These are phyloP conservation scores for Drosophila ogumai DNA, from an alignment of 1,140 invertebrate species.

Conservation along the genomic window DNA sequence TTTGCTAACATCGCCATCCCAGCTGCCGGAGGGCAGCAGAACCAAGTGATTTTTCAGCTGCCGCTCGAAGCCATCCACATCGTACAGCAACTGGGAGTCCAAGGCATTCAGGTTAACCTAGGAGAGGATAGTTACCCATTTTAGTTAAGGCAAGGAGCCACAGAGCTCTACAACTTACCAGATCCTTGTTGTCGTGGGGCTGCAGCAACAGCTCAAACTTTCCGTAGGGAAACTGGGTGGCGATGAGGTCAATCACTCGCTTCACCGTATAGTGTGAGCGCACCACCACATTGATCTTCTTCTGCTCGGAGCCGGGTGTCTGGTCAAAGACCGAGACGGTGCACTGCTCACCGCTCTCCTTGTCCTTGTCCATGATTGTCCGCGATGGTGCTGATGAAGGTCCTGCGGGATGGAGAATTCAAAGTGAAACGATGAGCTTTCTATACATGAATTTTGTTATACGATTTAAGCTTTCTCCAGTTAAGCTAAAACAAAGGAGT, in stretches of 20 bases:
- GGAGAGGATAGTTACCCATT: not conserved
- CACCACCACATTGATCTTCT: constrained; percentile 85
- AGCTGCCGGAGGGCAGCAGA: constrained; percentile 64
- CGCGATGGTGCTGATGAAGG: constrained; percentile 32
- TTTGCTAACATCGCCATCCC: constrained; percentile 71
- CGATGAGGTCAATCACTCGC: constrained; percentile 86
- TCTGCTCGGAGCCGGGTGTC: constrained; percentile 84
- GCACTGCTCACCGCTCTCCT: constrained; percentile 83
- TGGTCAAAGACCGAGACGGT: constrained; percentile 87
- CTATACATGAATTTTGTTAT: constrained; percentile 34
- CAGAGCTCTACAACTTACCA: constrained; percentile 45
- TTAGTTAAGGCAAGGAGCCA: not conserved
- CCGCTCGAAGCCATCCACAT: constrained; percentile 69
- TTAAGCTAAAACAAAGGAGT: constrained; percentile 7
- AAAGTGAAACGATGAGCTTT: constrained; percentile 16
- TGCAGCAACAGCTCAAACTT: constrained; percentile 86
- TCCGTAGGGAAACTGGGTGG: constrained; percentile 86
- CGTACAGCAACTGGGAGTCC: constrained; percentile 56
- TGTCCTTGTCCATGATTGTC: constrained; percentile 75
- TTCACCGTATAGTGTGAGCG: constrained; percentile 85
- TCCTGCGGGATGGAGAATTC: constrained; percentile 6
- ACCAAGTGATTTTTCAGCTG: constrained; percentile 70
- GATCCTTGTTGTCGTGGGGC: constrained; percentile 65
- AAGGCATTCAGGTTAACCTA: constrained; percentile 74
- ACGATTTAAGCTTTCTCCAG: not conserved